These are phyloP conservation scores for Smutsia gigantea DNA, from an alignment of 2,797 vertebrate genomes.

Conservation along the genomic window DNA sequence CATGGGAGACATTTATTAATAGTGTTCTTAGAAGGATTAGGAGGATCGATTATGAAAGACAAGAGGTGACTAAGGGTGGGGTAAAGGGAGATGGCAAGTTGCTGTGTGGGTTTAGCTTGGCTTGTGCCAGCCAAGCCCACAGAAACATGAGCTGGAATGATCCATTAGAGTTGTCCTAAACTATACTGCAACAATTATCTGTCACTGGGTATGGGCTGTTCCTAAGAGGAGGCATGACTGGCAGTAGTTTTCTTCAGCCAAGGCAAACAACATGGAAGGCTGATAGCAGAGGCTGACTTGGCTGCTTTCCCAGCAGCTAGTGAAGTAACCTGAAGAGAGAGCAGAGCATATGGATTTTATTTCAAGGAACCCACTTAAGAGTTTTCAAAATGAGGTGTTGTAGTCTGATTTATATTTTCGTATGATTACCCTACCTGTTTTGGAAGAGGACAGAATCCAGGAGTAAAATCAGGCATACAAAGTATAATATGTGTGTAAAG, in stretches of 20 bases:
- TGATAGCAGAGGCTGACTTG: neutral
- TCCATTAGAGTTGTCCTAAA: neutral
- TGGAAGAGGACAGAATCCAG: neutral
- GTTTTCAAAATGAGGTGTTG: neutral
- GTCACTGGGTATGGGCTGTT: neutral
- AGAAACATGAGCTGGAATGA: neutral
- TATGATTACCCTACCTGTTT: neutral
- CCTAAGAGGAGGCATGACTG: neutral
- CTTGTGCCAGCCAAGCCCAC: neutral
- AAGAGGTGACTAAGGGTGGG: neutral
- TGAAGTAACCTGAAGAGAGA: constrained; percentile 12
- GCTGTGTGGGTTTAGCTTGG: no score
- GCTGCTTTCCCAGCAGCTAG: neutral
- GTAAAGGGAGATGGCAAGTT: neutral
- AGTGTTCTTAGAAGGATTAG: neutral
- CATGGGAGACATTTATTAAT: neutral
- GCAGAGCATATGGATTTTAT: constrained; percentile 17
- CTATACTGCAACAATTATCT: accelerated
- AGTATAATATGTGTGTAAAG: neutral
- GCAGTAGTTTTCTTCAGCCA: neutral
- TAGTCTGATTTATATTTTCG: constrained; percentile 45
- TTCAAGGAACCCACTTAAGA: constrained; percentile 28
- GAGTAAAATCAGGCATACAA: neutral
- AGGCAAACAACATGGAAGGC: neutral
- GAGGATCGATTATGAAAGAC: neutral